phyloP scores from a whole-genome alignment of 2,113 vertebrate genomes.

The Planiliza haematocheilus region DNA sequence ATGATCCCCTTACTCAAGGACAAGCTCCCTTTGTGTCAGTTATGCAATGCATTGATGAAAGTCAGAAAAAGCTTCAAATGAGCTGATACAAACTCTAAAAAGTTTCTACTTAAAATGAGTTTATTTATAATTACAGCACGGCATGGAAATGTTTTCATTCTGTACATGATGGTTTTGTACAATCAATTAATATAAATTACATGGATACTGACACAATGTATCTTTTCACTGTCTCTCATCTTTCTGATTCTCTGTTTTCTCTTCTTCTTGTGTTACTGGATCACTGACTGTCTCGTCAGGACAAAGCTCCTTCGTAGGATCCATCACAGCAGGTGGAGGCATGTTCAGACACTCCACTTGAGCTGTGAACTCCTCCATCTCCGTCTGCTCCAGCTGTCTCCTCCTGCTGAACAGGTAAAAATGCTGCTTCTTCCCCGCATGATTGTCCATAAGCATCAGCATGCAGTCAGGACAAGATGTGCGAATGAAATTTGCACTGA shows the following conservation, averaged over 20 bases:
- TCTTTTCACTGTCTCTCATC: not conserved
- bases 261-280: constrained; percentile 9
- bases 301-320: constrained; percentile 61
- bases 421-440: constrained; percentile 1
- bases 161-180: no score
- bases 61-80: not conserved
- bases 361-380: constrained; percentile 63
- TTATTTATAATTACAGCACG: not conserved
- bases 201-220: not conserved
- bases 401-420: constrained; percentile 66
- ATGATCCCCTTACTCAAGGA: no score
- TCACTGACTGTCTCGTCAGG: not conserved
- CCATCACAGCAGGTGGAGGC: constrained; percentile 52
- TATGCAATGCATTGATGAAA: not conserved
- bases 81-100: not conserved
- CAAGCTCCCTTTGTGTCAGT: not conserved
- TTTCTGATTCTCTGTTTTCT: not conserved
- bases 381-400: constrained; percentile 50
- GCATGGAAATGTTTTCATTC: no score
- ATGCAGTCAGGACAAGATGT: constrained; percentile 54
- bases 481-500: constrained; percentile 1
- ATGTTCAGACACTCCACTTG: constrained; percentile 63
- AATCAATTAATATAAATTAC: no score
- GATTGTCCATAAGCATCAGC: constrained; percentile 26
- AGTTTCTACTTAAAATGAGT: not conserved